These are phyloP conservation scores for Pentamera pediparva DNA, from an alignment of 53 echinoderm and acorn worm species.

Conservation along the genomic window DNA sequence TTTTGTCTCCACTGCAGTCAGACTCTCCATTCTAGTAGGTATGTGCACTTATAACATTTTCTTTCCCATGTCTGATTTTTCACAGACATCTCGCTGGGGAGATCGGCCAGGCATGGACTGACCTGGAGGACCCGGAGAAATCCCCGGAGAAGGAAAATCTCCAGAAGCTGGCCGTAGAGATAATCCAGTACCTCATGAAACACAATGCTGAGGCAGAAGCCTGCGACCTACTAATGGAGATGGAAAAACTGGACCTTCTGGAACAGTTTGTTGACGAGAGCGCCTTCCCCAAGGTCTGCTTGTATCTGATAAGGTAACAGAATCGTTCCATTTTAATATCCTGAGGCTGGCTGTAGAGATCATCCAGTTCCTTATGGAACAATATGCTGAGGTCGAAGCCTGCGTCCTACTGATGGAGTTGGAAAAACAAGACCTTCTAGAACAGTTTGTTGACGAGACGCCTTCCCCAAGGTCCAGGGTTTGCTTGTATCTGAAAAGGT, in stretches of 20 bases:
- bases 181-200: slow-evolving; percentile 92
- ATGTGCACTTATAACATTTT: too few relatives aligned
- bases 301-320: slow-evolving; percentile 70
- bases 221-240: slow-evolving; percentile 93
- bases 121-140: slow-evolving; percentile 53
- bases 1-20: too few relatives aligned
- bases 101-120: slow-evolving; percentile 79
- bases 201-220: slow-evolving; percentile 98
- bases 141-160: slow-evolving; percentile 44
- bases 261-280: slow-evolving; percentile 76
- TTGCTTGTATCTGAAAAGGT: slow-evolving; percentile 72
- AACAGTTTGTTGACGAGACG: slow-evolving; percentile 63
- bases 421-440: slow-evolving; percentile 55
- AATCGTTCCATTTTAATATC: background rate
- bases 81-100: slow-evolving; percentile 84
- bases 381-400: slow-evolving; percentile 38
- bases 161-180: slow-evolving; percentile 58
- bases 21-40: too few relatives aligned
- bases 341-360: background rate
- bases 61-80: background rate
- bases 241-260: slow-evolving; percentile 68
- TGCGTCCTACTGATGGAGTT: slow-evolving; percentile 87
- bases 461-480: slow-evolving; percentile 67
- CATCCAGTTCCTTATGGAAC: background rate
- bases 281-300: slow-evolving; percentile 77